Conservation (phyloP, 2,113 vertebrate species). For the Ameiurus melas region DNA sequence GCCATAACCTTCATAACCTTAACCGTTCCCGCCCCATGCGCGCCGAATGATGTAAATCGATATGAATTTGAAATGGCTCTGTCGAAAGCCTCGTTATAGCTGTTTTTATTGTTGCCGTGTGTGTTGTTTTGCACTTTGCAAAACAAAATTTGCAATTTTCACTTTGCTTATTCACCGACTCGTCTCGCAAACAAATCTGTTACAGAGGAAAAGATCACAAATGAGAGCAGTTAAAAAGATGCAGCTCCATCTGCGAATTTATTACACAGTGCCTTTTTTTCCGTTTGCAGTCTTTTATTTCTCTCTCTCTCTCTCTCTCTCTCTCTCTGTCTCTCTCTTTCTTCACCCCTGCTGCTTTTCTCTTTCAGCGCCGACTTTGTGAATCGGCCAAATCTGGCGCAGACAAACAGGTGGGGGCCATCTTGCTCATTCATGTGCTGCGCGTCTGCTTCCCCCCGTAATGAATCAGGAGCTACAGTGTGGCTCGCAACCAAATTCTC, state of each 20-base stretch:
- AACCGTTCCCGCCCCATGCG: neutral
- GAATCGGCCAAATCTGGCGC: constrained; percentile 50
- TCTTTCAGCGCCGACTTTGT: constrained; percentile 48
- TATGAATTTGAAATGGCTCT: neutral
- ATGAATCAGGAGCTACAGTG: constrained; percentile 42
- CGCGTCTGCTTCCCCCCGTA: constrained; percentile 24
- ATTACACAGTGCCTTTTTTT: neutral
- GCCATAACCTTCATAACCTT: constrained; percentile 17
- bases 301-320: neutral
- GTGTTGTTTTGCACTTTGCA: constrained; percentile 35
- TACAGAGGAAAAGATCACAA: constrained; percentile 71
- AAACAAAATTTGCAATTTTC: neutral
- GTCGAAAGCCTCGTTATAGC: neutral
- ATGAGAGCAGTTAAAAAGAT: constrained; percentile 57
- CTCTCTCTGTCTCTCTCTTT: neutral
- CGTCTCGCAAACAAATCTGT: constrained; percentile 61
- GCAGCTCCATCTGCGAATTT: constrained; percentile 69
- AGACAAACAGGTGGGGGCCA: constrained; percentile 69
- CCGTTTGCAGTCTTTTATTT: neutral
- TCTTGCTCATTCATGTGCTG: constrained; percentile 58
- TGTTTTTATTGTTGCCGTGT: neutral
- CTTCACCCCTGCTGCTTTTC: neutral
- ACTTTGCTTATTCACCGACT: neutral
- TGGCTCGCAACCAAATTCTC: constrained; percentile 37
- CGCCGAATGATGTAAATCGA: neutral